Evolutionary conservation across 2,888 invertebrate genomes (phyloP).

Genomic region (Monochamus alternatus): DNA sequence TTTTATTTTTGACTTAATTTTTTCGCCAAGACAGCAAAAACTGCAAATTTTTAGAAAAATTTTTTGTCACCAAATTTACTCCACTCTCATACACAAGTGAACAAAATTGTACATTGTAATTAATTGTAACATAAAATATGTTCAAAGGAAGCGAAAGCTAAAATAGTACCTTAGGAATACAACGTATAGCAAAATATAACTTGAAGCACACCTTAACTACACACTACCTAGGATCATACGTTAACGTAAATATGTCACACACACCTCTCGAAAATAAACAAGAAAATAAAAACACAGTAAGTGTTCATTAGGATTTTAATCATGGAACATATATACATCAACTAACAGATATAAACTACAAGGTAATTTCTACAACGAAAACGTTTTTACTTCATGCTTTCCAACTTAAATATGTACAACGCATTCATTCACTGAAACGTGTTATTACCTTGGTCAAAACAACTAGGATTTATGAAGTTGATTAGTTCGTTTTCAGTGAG

Average conservation of each 20-base stretch:
- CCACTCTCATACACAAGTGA: background rate
- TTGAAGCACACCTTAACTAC: slow-evolving; percentile 11
- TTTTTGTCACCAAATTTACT: too few species aligned
- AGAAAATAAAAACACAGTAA: slow-evolving; percentile 2
- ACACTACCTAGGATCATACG: slow-evolving; percentile 1
- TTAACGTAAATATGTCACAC: slow-evolving; percentile 4
- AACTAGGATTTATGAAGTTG: slow-evolving; percentile 91
- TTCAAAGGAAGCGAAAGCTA: background rate
- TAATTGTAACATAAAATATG: background rate
- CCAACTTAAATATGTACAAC: slow-evolving; percentile 27
- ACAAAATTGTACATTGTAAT: slow-evolving; percentile 1
- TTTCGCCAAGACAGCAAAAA: too few species aligned
- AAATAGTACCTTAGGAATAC: background rate
- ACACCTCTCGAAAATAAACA: slow-evolving; percentile 6
- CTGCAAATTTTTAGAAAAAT: too few species aligned
- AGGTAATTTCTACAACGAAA: slow-evolving; percentile 29
- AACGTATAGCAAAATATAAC: slow-evolving; percentile 1
- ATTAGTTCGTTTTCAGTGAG: slow-evolving; percentile 92
- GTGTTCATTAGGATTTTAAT: slow-evolving; percentile 19
- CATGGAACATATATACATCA: slow-evolving; percentile 14
- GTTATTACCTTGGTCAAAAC: slow-evolving; percentile 85
- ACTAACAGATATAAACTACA: slow-evolving; percentile 31
- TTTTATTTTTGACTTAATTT: too few species aligned
- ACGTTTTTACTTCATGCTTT: slow-evolving; percentile 43
- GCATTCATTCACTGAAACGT: slow-evolving; percentile 42